Conservation (phyloP, 2,888 invertebrate genomes). For the Cosmorhoe ocellata region DNA sequence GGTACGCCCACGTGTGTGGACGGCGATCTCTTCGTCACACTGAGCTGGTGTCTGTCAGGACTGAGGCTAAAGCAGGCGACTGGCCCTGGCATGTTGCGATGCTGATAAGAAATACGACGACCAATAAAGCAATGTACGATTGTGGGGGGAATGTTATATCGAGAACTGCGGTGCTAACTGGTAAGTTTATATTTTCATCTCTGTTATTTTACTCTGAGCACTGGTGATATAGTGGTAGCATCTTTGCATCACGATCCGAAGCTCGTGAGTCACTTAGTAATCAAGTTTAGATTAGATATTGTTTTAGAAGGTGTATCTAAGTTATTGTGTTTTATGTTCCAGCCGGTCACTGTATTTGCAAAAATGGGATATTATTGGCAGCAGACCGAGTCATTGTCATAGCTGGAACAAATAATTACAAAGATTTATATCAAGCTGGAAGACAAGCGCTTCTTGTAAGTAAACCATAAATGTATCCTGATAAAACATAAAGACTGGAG, state of each 20-base stretch:
- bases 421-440: slow-evolving; percentile 49
- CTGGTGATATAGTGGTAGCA: no score
- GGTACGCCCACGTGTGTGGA: slow-evolving; percentile 61
- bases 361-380: slow-evolving; percentile 39
- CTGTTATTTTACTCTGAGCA: no score
- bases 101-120: slow-evolving; percentile 41
- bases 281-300: no score
- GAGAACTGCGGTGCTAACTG: slow-evolving; percentile 67
- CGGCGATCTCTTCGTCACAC: slow-evolving; percentile 59
- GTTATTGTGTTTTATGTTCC: slow-evolving; percentile 34
- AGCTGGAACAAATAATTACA: slow-evolving; percentile 61
- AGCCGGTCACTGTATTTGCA: slow-evolving; percentile 69
- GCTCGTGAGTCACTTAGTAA: no score
- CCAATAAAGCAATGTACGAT: slow-evolving; percentile 46
- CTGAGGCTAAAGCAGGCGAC: slow-evolving; percentile 63
- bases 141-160: slow-evolving; percentile 73
- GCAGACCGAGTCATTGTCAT: slow-evolving; percentile 50
- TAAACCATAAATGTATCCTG: slow-evolving; percentile 1
- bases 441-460: slow-evolving; percentile 58
- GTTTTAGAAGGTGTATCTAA: no score
- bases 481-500: no score
- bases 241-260: no score
- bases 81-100: slow-evolving; percentile 78
- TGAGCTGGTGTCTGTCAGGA: slow-evolving; percentile 59
- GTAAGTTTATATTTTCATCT: slow-evolving; percentile 37